Percentiles rank a stretch among this genome's conserved stretches.
Evolutionary conservation across 2,797 vertebrate species (phyloP).

Genomic region (Buphagus erythrorhynchus): DNA sequence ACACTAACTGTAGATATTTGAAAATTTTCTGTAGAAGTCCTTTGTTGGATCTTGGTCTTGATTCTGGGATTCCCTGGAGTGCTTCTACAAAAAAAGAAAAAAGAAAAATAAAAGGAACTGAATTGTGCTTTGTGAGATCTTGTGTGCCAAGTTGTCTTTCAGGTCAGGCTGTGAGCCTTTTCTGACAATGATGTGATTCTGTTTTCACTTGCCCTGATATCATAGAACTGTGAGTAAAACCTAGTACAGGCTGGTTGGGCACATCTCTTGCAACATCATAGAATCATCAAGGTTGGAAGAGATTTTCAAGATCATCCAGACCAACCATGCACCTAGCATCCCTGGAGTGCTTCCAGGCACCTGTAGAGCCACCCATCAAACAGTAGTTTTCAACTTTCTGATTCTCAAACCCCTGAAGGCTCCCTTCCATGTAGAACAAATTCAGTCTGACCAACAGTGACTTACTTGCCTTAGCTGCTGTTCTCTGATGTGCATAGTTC

Average conservation of each 20-base stretch:
- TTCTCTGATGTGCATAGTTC: rapidly evolving
- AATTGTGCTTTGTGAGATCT: background rate
- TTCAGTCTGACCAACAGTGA: background rate
- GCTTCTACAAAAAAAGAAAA: background rate
- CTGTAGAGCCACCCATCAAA: background rate
- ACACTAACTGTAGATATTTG: rapidly evolving
- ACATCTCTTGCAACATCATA: background rate
- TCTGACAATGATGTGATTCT: background rate
- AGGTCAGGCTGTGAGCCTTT: background rate
- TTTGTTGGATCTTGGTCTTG: background rate
- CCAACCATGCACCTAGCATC: background rate
- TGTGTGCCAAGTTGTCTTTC: background rate
- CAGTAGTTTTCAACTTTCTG: background rate
- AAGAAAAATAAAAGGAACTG: background rate
- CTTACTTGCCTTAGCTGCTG: background rate
- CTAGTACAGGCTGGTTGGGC: background rate
- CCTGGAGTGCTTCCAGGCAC: background rate
- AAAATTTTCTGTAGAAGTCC: background rate
- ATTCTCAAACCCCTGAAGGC: background rate
- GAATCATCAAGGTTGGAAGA: background rate
- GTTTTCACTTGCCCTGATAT: background rate
- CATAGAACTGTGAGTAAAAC: background rate
- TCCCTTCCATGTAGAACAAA: background rate
- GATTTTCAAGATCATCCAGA: background rate
- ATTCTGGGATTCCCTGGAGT: background rate